A percentile compares a stretch with the other conserved stretches of the same genome.
Conservation (phyloP, 2,888 invertebrate species). For the Orgyia antiqua region DNA sequence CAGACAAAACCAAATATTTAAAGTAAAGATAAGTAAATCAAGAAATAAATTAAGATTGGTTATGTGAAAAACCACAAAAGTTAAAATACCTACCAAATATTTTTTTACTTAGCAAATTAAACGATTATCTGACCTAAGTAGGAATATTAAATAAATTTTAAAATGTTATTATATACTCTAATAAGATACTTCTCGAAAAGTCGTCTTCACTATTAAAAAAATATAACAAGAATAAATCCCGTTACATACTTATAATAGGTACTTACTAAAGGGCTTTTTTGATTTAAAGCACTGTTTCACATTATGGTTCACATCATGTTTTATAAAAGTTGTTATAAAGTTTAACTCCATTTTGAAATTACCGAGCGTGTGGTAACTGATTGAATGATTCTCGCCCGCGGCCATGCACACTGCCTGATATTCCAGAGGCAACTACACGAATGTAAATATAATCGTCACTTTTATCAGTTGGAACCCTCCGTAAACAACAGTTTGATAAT, state of each 20-base stretch:
- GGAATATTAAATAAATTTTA: too few species aligned
- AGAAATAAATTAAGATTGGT: too few species aligned
- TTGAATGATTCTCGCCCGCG: constrained; percentile 13
- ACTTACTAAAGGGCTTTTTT: constrained; percentile 71
- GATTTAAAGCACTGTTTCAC: constrained; percentile 70
- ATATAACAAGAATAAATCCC: too few species aligned
- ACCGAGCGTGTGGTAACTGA: constrained; percentile 14
- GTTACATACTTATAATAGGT: constrained; percentile 1
- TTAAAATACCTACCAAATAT: too few species aligned
- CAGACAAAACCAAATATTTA: too few species aligned
- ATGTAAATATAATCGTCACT: constrained; percentile 48
- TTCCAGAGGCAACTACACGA: constrained; percentile 40
- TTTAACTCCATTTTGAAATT: constrained; percentile 61
- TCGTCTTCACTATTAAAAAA: too few species aligned
- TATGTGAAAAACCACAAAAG: too few species aligned
- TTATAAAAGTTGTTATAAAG: constrained; percentile 62
- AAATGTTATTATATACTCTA: too few species aligned
- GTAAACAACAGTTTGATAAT: constrained; percentile 42
- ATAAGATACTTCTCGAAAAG: too few species aligned
- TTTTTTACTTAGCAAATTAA: too few species aligned
- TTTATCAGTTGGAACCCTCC: constrained; percentile 45
- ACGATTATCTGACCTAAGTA: too few species aligned
- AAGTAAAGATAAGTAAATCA: too few species aligned
- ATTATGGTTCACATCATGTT: constrained; percentile 73
- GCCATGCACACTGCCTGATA: constrained; percentile 36